phyloP scores from a whole-genome alignment of 2,888 invertebrate species.

The Drosophila histrio region DNA sequence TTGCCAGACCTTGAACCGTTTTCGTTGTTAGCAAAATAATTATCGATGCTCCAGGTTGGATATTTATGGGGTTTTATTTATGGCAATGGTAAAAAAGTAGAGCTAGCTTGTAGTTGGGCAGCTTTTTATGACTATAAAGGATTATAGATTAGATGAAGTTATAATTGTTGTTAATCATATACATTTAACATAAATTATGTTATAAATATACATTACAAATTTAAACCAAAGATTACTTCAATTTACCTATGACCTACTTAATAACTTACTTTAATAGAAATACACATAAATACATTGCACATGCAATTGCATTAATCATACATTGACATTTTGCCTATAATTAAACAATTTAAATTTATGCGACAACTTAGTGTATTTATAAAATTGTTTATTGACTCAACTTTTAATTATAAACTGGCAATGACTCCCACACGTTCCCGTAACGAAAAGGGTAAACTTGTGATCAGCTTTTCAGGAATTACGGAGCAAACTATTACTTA shows the following conservation, averaged over 20 bases:
- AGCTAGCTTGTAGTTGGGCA: not conserved
- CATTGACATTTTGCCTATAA: slow-evolving; percentile 4
- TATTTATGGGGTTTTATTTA: not conserved
- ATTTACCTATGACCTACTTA: not conserved
- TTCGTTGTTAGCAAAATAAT: slow-evolving; percentile 36
- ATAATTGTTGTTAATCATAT: not conserved
- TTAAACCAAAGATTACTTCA: not conserved
- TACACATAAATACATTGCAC: not conserved
- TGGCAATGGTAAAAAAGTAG: not conserved
- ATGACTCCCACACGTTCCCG: not conserved
- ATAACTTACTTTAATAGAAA: not conserved
- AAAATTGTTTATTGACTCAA: not conserved
- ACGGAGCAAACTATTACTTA: not conserved
- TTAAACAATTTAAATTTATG: slow-evolving; percentile 35
- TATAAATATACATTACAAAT: not conserved
- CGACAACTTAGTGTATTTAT: slow-evolving; percentile 13
- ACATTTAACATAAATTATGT: not conserved
- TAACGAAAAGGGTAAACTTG: not conserved
- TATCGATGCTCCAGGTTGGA: slow-evolving; percentile 15
- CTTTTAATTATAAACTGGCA: slow-evolving; percentile 44
- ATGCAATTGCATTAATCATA: not conserved
- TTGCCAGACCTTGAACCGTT: slow-evolving; percentile 82
- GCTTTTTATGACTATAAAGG: not conserved
- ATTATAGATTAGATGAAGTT: not conserved
- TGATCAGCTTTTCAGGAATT: not conserved